Conservation (phyloP, 2,797 vertebrate species). For the Argentina silus region DNA sequence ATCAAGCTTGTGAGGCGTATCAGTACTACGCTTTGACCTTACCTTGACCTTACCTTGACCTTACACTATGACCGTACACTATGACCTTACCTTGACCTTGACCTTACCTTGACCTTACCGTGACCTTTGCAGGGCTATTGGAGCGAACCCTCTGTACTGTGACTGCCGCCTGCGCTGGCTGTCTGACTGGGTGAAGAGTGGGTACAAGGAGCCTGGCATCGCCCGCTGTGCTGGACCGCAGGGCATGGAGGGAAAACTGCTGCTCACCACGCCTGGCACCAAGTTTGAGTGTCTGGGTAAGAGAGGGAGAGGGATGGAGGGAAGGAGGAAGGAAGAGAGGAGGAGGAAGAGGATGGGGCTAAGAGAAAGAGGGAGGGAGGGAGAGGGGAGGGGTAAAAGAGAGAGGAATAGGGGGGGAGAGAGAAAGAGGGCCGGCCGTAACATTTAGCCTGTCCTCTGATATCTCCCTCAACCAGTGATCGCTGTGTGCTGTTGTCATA, state of each 20-base stretch:
- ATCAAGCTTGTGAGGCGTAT: no score
- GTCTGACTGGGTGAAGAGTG: constrained; percentile 97
- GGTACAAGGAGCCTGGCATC: constrained; percentile 98
- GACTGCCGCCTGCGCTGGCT: constrained; percentile 96
- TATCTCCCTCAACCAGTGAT: no score
- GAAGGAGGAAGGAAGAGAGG: not conserved
- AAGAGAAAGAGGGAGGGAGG: not conserved
- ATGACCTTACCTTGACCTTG: no score
- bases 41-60: no score
- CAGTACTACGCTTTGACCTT: no score
- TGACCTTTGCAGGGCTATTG: constrained; percentile 85
- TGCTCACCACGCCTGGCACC: constrained; percentile 96
- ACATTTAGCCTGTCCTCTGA: not conserved
- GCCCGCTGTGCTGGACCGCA: constrained; percentile 92
- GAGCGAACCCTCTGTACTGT: constrained; percentile 95
- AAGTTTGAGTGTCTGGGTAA: constrained; percentile 97
- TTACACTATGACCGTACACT: no score
- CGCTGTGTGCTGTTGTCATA: no score
- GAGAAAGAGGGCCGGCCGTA: not conserved
- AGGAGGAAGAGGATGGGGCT: constrained; percentile 14
- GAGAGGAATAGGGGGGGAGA: not conserved
- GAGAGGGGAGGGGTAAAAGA: not conserved
- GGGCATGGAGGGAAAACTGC: constrained; percentile 94
- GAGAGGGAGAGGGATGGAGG: constrained; percentile 20
- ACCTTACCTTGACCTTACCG: not conserved